Conservation (phyloP, 2,888 invertebrate species). For the Perizoma flavofasciatum region DNA sequence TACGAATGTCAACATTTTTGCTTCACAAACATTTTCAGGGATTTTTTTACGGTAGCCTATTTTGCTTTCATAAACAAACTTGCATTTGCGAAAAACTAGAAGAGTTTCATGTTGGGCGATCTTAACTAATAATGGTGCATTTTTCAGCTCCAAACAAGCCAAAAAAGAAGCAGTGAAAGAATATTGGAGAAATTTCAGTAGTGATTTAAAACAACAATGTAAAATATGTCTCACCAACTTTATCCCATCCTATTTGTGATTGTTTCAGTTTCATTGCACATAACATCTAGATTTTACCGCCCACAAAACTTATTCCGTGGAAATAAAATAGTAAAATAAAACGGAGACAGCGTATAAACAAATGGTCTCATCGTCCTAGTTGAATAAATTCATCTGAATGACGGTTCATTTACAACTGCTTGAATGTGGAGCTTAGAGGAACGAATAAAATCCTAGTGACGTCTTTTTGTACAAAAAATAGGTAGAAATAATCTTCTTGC, state of each 20-base stretch:
- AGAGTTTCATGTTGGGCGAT: too few species aligned
- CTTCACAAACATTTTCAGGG: constrained; percentile 13
- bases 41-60: constrained; percentile 4
- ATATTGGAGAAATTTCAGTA: background rate
- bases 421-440: constrained; percentile 28
- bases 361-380: constrained; percentile 31
- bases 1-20: constrained; percentile 41
- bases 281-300: constrained; percentile 24
- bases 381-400: constrained; percentile 37
- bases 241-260: constrained; percentile 10
- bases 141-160: too few species aligned
- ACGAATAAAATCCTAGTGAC: constrained; percentile 19
- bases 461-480: constrained; percentile 9
- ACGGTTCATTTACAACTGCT: constrained; percentile 32
- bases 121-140: too few species aligned
- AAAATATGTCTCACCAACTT: background rate
- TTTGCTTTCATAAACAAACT: constrained; percentile 2
- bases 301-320: constrained; percentile 24
- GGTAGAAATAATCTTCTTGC: too few species aligned
- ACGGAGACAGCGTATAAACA: constrained; percentile 31
- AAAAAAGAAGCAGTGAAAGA: too few species aligned
- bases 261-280: constrained; percentile 21
- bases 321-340: constrained; percentile 30
- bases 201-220: constrained; percentile 1
- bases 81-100: background rate